These are phyloP conservation scores for Isotomurus palustris DNA, from an alignment of 2,888 invertebrate species.

Conservation along the genomic window DNA sequence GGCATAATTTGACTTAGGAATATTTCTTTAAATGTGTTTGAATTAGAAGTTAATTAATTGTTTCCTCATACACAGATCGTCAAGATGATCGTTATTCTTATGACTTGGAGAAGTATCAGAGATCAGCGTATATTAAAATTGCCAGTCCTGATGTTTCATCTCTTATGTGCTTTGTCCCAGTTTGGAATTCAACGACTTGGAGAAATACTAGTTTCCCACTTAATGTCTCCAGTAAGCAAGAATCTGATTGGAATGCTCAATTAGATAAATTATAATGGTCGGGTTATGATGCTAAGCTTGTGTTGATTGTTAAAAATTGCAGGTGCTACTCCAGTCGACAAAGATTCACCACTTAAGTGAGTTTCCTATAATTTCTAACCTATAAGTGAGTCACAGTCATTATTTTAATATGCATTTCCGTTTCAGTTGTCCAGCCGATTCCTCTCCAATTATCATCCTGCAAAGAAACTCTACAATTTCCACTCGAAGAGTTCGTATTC, in stretches of 20 bases:
- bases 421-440: constrained; percentile 28
- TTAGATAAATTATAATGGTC: neutral
- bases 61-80: constrained; percentile 13
- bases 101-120: constrained; percentile 30
- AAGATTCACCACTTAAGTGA: constrained; percentile 26
- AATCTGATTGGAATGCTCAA: no score
- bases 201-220: constrained; percentile 26
- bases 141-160: constrained; percentile 25
- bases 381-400: no score
- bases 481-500: constrained; percentile 21
- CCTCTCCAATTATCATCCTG: constrained; percentile 27
- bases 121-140: constrained; percentile 32
- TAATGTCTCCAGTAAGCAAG: constrained; percentile 24
- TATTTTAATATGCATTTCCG: no score
- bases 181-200: constrained; percentile 33
- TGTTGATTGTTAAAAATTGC: constrained; percentile 4
- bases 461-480: constrained; percentile 31
- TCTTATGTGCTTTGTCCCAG: constrained; percentile 35
- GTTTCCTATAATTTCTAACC: no score
- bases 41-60: neutral
- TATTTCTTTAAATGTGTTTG: neutral
- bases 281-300: neutral
- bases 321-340: constrained; percentile 27
- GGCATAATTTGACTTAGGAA: neutral
- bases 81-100: constrained; percentile 27